Evolutionary conservation across 1,140 invertebrate species (phyloP), one percentile per base, ranked within the genome.

Genomic region (Leguminivora glycinivorella): DNA sequence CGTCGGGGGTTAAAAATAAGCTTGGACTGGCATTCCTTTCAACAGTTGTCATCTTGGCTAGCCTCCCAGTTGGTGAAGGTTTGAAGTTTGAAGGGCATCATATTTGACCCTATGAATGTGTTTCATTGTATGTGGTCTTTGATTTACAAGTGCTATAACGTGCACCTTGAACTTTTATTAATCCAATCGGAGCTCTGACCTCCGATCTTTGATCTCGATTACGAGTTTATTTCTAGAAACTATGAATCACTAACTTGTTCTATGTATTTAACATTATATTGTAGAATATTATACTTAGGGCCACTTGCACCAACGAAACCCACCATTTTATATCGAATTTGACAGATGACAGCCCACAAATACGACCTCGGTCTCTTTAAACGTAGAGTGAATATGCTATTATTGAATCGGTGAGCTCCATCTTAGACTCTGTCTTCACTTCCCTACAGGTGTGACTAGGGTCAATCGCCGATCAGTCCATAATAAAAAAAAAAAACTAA

Each of bases 121-220:
- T 52, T 47, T 52, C 47, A 9, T 52, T 52, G 47, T 52, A 52
- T 52, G 47, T 19, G 19, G 2, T 52, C n/a, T n/a, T 17, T 47
- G 43, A 22, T 52, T 52, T 52, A n/a, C 47, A 52, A 52, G 47
- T 52, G 47, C 47, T 17, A 22, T n/a, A 19, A 22, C 17, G 40
- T 17, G 34, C 6, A 52, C 47, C 47, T 52, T 52, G 47, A 52
- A 52, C 47, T 52, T 52, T 52, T 52, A 52, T 52, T 52, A 52
- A 52, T 22, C 47, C 47, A 52, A 52, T 43, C 6, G 19, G 47
- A 19, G 47, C 47, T 52, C 19, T 52, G 47, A 52, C 47, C 47
- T 52, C 47, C 47, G 47, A 52, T 52, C 47, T 52, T 52, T 52
- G 19, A 22, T 52, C 19, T 9, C n/a, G 47, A 52, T 52, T 52